Percentiles rank a stretch among this genome's conserved stretches.
These are phyloP conservation scores for Epinotia nisella DNA, from an alignment of 2,888 invertebrate genomes.

Conservation along the genomic window DNA sequence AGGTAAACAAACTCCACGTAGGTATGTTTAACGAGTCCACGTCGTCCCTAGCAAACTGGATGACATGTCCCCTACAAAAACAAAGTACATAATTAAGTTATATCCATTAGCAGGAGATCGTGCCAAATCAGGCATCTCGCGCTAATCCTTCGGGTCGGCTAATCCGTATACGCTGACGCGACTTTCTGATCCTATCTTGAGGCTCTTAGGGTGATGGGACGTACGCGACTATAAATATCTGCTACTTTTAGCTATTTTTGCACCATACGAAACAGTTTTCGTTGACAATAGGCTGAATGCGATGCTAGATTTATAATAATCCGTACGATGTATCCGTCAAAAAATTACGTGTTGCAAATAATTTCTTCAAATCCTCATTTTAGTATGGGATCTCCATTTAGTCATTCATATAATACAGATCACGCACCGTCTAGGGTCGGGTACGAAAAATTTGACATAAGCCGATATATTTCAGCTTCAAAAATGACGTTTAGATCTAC, in stretches of 20 bases:
- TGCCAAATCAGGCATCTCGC: conserved; percentile 44
- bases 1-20: conserved; percentile 18
- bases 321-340: too few species aligned
- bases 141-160: conserved; percentile 39
- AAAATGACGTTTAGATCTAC: too few species aligned
- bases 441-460: too few species aligned
- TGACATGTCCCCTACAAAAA: conserved; percentile 19
- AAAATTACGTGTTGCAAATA: too few species aligned
- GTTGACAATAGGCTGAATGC: too few species aligned
- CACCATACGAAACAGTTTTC: too few species aligned
- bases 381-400: too few species aligned
- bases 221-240: not conserved
- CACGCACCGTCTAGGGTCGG: too few species aligned
- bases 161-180: conserved; percentile 42
- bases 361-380: too few species aligned
- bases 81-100: conserved; percentile 44
- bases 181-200: conserved; percentile 41
- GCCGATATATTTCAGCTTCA: too few species aligned
- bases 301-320: too few species aligned
- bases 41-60: conserved; percentile 14
- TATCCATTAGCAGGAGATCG: conserved; percentile 44
- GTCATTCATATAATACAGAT: too few species aligned
- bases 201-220: conserved; percentile 18
- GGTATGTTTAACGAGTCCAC: conserved; percentile 4
- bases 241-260: not conserved